phyloP scores from a whole-genome alignment of 2,113 vertebrate genomes.

The Solea solea region DNA sequence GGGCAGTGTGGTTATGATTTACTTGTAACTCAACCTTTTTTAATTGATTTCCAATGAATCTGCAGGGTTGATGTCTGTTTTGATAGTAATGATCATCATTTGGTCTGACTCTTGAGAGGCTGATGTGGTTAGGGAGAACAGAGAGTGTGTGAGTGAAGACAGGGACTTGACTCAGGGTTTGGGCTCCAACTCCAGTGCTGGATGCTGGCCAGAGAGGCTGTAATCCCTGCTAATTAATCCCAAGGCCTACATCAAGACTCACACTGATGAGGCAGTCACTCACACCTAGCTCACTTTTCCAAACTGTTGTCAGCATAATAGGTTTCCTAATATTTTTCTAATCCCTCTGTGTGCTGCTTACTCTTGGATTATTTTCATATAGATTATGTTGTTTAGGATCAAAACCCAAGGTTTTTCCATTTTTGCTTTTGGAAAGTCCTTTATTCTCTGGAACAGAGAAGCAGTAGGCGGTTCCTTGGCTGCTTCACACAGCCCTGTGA shows the following conservation, averaged over 20 bases:
- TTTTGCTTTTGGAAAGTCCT: slow-evolving; percentile 7
- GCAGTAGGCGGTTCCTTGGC: slow-evolving; percentile 43
- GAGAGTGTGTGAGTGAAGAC: slow-evolving; percentile 47
- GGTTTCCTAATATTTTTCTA: slow-evolving; percentile 67
- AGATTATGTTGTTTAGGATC: slow-evolving; percentile 54
- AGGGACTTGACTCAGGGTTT: slow-evolving; percentile 69
- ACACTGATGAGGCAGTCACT: slow-evolving; percentile 61
- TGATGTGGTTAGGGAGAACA: slow-evolving; percentile 48
- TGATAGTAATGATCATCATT: slow-evolving; percentile 52
- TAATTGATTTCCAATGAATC: slow-evolving; percentile 44
- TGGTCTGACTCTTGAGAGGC: slow-evolving; percentile 49
- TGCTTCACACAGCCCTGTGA: slow-evolving; percentile 37
- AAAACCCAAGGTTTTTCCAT: slow-evolving; percentile 17
- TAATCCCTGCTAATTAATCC: slow-evolving; percentile 81
- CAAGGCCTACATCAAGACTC: slow-evolving; percentile 66
- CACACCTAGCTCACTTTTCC: slow-evolving; percentile 65
- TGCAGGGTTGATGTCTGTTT: slow-evolving; percentile 24
- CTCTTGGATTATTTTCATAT: slow-evolving; percentile 61
- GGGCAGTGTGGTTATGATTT: slow-evolving; percentile 25
- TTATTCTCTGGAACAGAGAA: slow-evolving; percentile 34
- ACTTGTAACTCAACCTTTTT: slow-evolving; percentile 43
- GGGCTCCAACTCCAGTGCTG: slow-evolving; percentile 70
- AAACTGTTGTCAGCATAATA: slow-evolving; percentile 54
- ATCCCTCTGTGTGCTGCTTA: slow-evolving; percentile 42
- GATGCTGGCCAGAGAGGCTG: slow-evolving; percentile 65